phyloP scores from a whole-genome alignment of 2,888 invertebrate species.

The Drosophila melanosoma region DNA sequence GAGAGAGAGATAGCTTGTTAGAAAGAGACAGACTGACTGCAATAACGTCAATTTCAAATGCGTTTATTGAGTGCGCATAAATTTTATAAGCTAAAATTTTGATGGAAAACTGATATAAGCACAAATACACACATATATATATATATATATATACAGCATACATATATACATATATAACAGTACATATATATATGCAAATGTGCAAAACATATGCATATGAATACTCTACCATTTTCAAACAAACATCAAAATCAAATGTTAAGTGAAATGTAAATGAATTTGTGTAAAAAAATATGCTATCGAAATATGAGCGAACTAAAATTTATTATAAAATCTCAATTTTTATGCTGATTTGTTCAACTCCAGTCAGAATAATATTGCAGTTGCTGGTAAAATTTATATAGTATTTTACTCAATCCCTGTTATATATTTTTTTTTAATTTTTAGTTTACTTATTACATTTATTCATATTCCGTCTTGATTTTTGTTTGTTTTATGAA shows the following conservation, averaged over 20 bases:
- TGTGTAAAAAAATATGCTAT: not conserved
- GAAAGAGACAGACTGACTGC: conserved; percentile 30
- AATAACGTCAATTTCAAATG: conserved; percentile 62
- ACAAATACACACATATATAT: conserved; percentile 1
- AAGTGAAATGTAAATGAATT: conserved; percentile 2
- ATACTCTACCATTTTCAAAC: conserved; percentile 18
- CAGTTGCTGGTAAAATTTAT: not conserved
- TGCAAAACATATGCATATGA: conserved; percentile 3
- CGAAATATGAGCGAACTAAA: not conserved
- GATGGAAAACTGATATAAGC: conserved; percentile 55
- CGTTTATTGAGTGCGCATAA: conserved; percentile 66
- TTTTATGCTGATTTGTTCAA: not conserved
- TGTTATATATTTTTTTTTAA: not conserved
- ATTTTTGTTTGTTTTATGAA: too few species aligned
- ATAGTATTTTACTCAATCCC: not conserved
- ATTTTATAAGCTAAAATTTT: conserved; percentile 50
- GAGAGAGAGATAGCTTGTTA: not conserved
- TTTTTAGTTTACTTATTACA: not conserved
- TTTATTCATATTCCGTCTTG: not conserved
- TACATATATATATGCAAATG: conserved; percentile 2
- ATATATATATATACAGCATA: not conserved
- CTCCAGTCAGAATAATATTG: not conserved
- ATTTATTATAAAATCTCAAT: not conserved
- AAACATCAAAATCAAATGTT: conserved; percentile 6
- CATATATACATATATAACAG: not conserved